phyloP scores from a whole-genome alignment of 2,797 vertebrate species.

The Cetoscarus ocellatus region DNA sequence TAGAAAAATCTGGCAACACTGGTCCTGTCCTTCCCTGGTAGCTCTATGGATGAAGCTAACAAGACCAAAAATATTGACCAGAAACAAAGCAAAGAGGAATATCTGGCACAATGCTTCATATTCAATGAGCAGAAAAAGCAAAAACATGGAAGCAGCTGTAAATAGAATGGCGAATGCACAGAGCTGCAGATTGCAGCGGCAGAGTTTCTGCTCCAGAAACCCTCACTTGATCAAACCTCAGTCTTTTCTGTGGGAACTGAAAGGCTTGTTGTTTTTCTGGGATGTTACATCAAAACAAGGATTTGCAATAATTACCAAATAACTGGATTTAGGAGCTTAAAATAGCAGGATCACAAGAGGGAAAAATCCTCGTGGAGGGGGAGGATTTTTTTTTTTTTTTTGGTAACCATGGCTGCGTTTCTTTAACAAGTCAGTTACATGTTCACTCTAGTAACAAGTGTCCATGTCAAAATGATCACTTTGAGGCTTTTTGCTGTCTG shows the following conservation, averaged over 20 bases:
- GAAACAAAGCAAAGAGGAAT: too few species aligned
- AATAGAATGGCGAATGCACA: not conserved
- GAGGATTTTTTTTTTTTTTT: slow-evolving; percentile 14
- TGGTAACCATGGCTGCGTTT: not conserved
- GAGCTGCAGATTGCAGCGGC: not conserved
- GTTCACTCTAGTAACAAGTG: not conserved
- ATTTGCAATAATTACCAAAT: slow-evolving; percentile 47
- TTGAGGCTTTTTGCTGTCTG: not conserved
- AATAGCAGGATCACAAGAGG: slow-evolving; percentile 55
- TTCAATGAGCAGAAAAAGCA: too few species aligned
- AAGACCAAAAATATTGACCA: too few species aligned
- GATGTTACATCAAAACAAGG: slow-evolving; percentile 45
- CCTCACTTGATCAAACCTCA: not conserved
- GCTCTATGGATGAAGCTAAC: too few species aligned
- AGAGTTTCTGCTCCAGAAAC: not conserved
- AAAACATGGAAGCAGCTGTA: not conserved
- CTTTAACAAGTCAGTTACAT: too few species aligned
- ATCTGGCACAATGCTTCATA: too few species aligned
- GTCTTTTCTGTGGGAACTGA: slow-evolving; percentile 12
- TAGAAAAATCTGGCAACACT: too few species aligned
- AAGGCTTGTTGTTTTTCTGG: slow-evolving; percentile 40
- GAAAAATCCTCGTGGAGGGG: slow-evolving; percentile 13
- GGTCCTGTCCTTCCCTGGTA: too few species aligned
- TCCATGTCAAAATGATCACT: not conserved
- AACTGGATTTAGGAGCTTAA: slow-evolving; percentile 48